Conservation (phyloP, 1,140 invertebrate genomes). For the Mercenaria mercenaria region DNA sequence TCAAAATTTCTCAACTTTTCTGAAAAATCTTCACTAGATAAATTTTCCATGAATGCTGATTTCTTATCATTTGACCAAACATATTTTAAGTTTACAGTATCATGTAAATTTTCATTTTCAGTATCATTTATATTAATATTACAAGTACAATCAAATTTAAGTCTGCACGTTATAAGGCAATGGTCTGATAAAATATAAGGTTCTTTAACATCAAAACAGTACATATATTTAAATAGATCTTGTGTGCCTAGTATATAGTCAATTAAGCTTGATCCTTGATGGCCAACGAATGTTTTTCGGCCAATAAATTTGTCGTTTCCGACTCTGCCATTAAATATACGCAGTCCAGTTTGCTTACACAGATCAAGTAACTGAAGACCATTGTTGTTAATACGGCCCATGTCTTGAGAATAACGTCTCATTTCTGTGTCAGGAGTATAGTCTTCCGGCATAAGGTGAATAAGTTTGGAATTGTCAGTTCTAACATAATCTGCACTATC, state of each 20-base stretch:
- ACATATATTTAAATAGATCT: neutral
- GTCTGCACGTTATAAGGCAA: neutral
- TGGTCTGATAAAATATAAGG: slow-evolving; percentile 10
- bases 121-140: neutral
- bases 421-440: neutral
- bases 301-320: neutral
- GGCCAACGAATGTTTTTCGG: neutral
- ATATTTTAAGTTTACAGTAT: neutral
- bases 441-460: neutral
- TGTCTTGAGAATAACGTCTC: neutral
- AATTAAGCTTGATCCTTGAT: neutral
- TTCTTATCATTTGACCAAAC: neutral
- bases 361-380: neutral
- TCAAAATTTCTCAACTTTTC: neutral
- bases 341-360: neutral
- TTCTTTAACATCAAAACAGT: neutral
- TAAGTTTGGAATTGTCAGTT: neutral
- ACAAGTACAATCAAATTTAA: neutral
- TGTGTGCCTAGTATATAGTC: neutral
- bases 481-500: too few species aligned
- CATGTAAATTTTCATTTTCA: neutral
- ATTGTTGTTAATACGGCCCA: neutral
- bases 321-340: neutral
- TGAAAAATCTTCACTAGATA: neutral
- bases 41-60: neutral